These are phyloP conservation scores for Platycnemis pennipes DNA, from an alignment of 2,888 invertebrate genomes.

Conservation along the genomic window DNA sequence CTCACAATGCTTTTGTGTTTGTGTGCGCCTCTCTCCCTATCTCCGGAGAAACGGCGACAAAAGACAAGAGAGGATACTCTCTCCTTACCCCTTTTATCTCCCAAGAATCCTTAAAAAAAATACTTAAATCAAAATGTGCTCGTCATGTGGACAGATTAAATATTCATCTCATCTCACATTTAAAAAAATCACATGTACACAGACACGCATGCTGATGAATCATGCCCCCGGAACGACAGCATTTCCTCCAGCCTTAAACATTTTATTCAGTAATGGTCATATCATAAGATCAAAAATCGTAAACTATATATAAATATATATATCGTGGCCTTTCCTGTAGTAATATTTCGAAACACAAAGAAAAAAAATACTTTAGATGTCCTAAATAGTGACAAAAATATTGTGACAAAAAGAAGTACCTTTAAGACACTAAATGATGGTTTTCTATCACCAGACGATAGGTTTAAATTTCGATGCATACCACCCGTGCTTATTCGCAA, in stretches of 20 bases:
- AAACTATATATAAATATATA: too few relatives aligned
- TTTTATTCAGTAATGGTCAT: slow-evolving; percentile 21
- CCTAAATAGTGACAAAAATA: too few relatives aligned
- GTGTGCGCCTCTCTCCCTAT: too few relatives aligned
- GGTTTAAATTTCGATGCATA: not conserved
- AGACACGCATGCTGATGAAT: not conserved
- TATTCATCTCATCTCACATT: not conserved
- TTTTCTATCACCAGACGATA: slow-evolving; percentile 1
- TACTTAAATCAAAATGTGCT: too few relatives aligned
- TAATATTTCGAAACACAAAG: not conserved
- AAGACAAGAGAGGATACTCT: too few relatives aligned
- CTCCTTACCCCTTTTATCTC: too few relatives aligned
- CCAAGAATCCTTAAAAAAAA: too few relatives aligned
- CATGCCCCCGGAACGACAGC: not conserved
- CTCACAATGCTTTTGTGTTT: too few relatives aligned
- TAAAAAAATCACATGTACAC: not conserved
- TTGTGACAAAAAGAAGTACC: not conserved
- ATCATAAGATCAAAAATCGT: slow-evolving; percentile 24
- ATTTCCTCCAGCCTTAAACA: not conserved
- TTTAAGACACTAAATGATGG: not conserved
- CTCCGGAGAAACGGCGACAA: too few relatives aligned
- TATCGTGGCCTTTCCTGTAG: slow-evolving; percentile 54
- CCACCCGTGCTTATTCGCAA: not conserved
- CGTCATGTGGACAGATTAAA: too few relatives aligned
- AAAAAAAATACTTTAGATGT: not conserved